These are phyloP conservation scores for Glaucomys volans DNA, from an alignment of 2,113 vertebrate species.

Conservation along the genomic window DNA sequence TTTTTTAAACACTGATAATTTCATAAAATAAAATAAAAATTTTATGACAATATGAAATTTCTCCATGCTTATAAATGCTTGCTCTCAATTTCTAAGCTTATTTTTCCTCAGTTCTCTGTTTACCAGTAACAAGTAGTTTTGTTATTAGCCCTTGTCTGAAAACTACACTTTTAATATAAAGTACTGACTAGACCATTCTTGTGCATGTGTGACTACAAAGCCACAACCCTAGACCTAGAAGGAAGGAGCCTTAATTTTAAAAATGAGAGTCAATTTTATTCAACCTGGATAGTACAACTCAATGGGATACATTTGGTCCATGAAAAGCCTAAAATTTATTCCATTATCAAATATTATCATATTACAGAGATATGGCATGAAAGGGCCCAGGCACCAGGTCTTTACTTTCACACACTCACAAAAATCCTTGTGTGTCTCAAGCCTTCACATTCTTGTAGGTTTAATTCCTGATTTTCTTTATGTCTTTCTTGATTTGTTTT, in stretches of 20 bases:
- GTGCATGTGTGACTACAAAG: background rate
- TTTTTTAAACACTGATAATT: background rate
- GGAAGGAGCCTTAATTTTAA: background rate
- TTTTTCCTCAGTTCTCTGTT: background rate
- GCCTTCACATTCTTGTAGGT: background rate
- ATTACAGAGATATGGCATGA: background rate
- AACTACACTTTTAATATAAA: background rate
- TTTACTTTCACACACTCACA: background rate
- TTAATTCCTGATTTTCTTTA: background rate
- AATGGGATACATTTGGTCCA: background rate
- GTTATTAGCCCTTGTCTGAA: background rate
- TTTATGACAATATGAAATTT: background rate
- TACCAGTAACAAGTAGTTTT: background rate
- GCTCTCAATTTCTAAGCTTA: conserved; percentile 22
- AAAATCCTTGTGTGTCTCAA: background rate
- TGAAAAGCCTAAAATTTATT: background rate
- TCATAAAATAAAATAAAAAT: conserved; percentile 33
- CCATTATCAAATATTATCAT: background rate
- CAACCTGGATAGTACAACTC: background rate
- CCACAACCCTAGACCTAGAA: background rate
- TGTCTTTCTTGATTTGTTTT: conserved; percentile 2
- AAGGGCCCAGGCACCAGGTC: background rate
- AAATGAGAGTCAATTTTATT: background rate
- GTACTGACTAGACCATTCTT: background rate
- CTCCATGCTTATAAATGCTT: background rate